Evolutionary conservation across 2,888 invertebrate species (phyloP), one percentile per base, ranked within the genome.

Genomic region (Eucriotettix oculatus): DNA sequence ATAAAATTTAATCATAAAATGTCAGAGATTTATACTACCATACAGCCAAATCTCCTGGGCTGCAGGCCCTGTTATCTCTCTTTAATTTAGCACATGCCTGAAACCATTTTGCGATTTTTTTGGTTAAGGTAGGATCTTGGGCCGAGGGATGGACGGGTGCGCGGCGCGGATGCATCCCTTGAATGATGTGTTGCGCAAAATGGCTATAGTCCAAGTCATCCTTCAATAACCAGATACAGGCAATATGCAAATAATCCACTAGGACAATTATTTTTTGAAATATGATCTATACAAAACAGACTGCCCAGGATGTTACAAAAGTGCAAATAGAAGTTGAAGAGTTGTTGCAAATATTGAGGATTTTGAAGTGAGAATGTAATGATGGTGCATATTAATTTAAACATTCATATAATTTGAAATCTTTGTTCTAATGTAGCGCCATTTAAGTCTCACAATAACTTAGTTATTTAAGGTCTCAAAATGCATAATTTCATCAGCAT

Each of bases 11-110:
- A 52, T 14, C 11, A 58, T 16, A 17, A n/a, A 56, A 14, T 65
- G 65, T 65, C 42, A 59, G 65, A 65, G 64, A 64, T 56, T 41
- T 63, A 65, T 65, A 65, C 65, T 65, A 65, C 65, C 64, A 56
- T 61, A 57, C 64, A 64, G 64, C 56, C 62, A 58, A 58, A 48
- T 58, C 65, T 65, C 59, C 52, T 58, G 59, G 60, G 58, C 65
- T 63, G 64, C 61, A 63, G 64, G 65, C 64, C 65, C 65, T 65
- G 63, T 58, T 17, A 57, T 61, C 63, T 64, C 63, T 62, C 43
- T 55, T 63, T 64, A 54, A 42, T 65, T 56, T 65, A 63, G 65
- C 65, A 65, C 58, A 64, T 52, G 57, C 54, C 58, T 58, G 48
- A n/a, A 60, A 54, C 59, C 59, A 61, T 58, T 59, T 60, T 58